Evolutionary conservation across 2,113 vertebrate species (phyloP).

Genomic region (Glaucidium brasilianum): DNA sequence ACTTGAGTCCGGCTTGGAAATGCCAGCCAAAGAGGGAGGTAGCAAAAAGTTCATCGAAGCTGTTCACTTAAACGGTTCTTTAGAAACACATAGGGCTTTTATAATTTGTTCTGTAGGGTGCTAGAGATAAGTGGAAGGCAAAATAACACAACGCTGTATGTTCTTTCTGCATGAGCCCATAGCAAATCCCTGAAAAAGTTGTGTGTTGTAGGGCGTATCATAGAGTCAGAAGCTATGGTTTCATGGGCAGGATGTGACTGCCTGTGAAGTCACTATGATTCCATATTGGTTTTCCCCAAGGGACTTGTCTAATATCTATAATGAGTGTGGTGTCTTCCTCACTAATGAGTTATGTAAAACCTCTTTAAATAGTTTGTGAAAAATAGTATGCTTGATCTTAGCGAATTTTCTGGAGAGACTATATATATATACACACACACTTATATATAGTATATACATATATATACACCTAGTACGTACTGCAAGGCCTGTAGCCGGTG

Average conservation of each 20-base stretch:
- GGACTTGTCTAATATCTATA: not conserved
- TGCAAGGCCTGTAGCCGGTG: not conserved
- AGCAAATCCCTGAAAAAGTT: not conserved
- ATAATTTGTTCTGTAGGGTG: not conserved
- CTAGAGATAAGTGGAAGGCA: not conserved
- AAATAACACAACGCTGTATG: not conserved
- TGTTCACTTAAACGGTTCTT: not conserved
- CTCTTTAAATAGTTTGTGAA: not conserved
- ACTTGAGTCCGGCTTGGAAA: slow-evolving; percentile 25
- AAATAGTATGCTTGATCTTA: not conserved
- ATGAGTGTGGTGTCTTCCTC: not conserved
- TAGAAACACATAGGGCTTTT: not conserved
- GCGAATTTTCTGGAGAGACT: not conserved
- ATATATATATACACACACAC: fast-evolving
- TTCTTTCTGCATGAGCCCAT: not conserved
- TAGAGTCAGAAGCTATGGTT: not conserved
- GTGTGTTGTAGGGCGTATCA: not conserved
- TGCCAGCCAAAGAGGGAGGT: slow-evolving; percentile 28
- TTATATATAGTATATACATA: not conserved
- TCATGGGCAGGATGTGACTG: not conserved
- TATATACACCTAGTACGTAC: not conserved
- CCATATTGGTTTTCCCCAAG: not conserved
- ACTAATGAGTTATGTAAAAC: not conserved
- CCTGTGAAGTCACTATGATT: fast-evolving
- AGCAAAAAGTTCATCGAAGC: not conserved